These are phyloP conservation scores for Alouatta palliata DNA, from an alignment of 2,113 vertebrate species.

Conservation along the genomic window DNA sequence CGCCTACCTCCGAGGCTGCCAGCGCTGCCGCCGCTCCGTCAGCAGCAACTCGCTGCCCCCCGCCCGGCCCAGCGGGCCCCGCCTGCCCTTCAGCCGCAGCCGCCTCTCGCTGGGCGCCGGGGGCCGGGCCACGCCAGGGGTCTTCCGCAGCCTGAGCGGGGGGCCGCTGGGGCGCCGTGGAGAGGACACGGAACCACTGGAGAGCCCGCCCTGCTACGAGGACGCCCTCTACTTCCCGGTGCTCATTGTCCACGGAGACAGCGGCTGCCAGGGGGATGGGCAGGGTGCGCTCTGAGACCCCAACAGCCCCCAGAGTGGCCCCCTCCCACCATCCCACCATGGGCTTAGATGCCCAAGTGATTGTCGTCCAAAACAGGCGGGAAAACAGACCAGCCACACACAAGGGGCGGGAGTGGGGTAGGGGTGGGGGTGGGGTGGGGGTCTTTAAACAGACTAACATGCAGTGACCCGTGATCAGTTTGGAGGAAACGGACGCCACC, in stretches of 20 bases:
- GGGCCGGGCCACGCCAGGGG: conserved; percentile 77
- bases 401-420: not conserved
- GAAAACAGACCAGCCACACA: not conserved
- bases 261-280: conserved; percentile 81
- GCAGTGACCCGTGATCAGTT: not conserved
- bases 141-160: conserved; percentile 86
- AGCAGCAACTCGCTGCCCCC: conserved; percentile 87
- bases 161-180: conserved; percentile 71
- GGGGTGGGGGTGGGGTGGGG: not conserved
- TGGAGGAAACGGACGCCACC: not conserved
- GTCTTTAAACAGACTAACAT: not conserved
- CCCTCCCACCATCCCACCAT: not conserved
- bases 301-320: fast-evolving
- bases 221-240: conserved; percentile 87
- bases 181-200: conserved; percentile 78
- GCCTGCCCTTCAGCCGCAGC: conserved; percentile 85
- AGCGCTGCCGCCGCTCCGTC: conserved; percentile 83
- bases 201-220: conserved; percentile 85
- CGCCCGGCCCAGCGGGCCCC: conserved; percentile 71
- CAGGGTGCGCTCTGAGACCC: conserved; percentile 62
- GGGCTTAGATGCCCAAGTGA: not conserved
- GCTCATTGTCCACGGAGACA: conserved; percentile 86
- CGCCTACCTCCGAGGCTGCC: conserved; percentile 85
- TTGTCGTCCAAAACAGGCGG: not conserved
- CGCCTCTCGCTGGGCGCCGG: conserved; percentile 84